Evolutionary conservation across 2,888 invertebrate species (phyloP).

Genomic region (Copidosoma aretas): DNA sequence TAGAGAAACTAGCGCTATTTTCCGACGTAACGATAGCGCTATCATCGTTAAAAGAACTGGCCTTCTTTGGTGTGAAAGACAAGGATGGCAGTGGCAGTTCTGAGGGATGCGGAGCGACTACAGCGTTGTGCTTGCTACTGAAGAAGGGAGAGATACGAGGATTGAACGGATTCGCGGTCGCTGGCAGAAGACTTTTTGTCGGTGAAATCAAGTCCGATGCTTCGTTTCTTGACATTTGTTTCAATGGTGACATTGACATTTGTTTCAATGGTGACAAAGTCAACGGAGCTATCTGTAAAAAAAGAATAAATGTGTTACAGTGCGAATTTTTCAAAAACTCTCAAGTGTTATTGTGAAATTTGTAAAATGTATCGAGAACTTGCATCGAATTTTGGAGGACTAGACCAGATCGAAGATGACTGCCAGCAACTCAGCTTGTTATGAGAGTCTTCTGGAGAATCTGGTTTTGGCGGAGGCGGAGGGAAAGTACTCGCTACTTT

Average conservation of each 20-base stretch:
- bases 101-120: slow-evolving; percentile 60
- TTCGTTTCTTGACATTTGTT: slow-evolving; percentile 47
- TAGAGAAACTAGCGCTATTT: slow-evolving; percentile 3
- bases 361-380: neutral
- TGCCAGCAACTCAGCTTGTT: slow-evolving; percentile 50
- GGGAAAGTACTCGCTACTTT: slow-evolving; percentile 38
- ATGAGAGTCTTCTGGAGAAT: slow-evolving; percentile 59
- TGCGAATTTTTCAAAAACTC: neutral
- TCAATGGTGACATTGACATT: slow-evolving; percentile 52
- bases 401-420: slow-evolving; percentile 56
- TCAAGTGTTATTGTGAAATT: too few species aligned
- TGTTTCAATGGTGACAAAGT: slow-evolving; percentile 54
- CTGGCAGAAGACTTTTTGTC: slow-evolving; percentile 56
- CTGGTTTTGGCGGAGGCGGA: slow-evolving; percentile 62
- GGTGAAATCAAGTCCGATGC: slow-evolving; percentile 55
- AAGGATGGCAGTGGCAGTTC: slow-evolving; percentile 59
- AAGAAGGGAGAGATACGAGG: slow-evolving; percentile 57
- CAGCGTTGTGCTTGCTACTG: slow-evolving; percentile 46
- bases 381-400: slow-evolving; percentile 52
- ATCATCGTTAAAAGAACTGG: slow-evolving; percentile 24
- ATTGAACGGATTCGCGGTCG: slow-evolving; percentile 57
- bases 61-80: slow-evolving; percentile 54
- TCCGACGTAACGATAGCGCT: slow-evolving; percentile 1
- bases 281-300: slow-evolving; percentile 53
- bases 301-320: neutral